Evolutionary conservation across 2,888 invertebrate genomes (phyloP).

Genomic region (Spilarctia lutea): DNA sequence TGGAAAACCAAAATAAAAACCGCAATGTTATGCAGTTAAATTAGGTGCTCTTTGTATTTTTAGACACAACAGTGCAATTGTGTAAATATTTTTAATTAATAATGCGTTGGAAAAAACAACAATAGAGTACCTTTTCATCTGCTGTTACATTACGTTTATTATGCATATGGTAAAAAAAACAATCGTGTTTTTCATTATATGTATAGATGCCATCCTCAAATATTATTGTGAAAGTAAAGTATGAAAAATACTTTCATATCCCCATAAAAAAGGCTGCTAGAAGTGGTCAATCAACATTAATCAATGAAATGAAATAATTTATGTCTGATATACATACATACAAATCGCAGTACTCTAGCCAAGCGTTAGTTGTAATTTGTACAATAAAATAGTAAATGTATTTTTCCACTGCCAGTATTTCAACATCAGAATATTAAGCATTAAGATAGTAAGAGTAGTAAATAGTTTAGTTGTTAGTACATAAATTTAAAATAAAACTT

Average conservation of each 20-base stretch:
- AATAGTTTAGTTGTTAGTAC: slow-evolving; percentile 66
- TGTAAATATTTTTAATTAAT: slow-evolving; percentile 62
- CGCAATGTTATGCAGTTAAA: slow-evolving; percentile 44
- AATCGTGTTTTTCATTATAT: slow-evolving; percentile 57
- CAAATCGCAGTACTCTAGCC: slow-evolving; percentile 43
- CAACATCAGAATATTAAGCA: slow-evolving; percentile 76
- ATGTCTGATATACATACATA: slow-evolving; percentile 10
- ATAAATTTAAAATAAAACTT: slow-evolving; percentile 68
- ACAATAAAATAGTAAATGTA: slow-evolving; percentile 70
- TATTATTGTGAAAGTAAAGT: slow-evolving; percentile 33
- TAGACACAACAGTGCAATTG: slow-evolving; percentile 70
- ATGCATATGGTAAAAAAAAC: slow-evolving; percentile 41
- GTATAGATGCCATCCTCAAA: slow-evolving; percentile 47
- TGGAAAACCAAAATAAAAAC: slow-evolving; percentile 30
- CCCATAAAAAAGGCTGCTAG: slow-evolving; percentile 15
- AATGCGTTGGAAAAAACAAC: too few relatives aligned
- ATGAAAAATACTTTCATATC: slow-evolving; percentile 33
- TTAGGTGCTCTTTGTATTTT: slow-evolving; percentile 73
- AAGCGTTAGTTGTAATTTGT: slow-evolving; percentile 61
- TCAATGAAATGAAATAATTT: slow-evolving; percentile 13
- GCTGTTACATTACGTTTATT: slow-evolving; percentile 50
- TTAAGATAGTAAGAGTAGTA: slow-evolving; percentile 59
- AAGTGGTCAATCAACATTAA: slow-evolving; percentile 14
- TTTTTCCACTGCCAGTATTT: slow-evolving; percentile 87
- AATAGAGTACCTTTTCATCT: slow-evolving; percentile 41